phyloP scores from a whole-genome alignment of 2,888 invertebrate genomes.

The Muscina levida region DNA sequence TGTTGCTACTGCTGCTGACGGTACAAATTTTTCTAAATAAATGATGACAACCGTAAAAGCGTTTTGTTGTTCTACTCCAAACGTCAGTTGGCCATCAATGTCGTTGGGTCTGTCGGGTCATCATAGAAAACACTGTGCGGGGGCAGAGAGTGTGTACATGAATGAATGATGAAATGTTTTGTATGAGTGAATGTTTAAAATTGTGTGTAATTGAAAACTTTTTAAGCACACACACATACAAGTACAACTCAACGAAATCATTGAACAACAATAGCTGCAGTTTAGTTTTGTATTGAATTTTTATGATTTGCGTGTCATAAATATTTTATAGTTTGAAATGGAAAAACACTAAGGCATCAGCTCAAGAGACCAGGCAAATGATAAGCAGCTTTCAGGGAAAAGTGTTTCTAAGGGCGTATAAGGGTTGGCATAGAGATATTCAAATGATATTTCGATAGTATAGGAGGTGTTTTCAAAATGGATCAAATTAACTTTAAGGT shows the following conservation, averaged over 20 bases:
- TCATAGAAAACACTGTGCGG: background rate
- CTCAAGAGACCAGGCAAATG: too few species aligned
- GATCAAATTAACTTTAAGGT: too few species aligned
- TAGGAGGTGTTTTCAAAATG: too few species aligned
- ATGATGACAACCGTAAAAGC: slow-evolving; percentile 69
- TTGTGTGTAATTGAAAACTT: slow-evolving; percentile 33
- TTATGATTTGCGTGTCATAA: slow-evolving; percentile 4
- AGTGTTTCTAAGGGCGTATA: too few species aligned
- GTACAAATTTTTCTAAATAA: slow-evolving; percentile 64
- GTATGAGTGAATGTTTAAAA: slow-evolving; percentile 26
- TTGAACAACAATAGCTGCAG: slow-evolving; percentile 1
- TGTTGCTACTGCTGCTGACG: background rate
- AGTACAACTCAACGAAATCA: background rate
- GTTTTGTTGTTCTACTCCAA: slow-evolving; percentile 67
- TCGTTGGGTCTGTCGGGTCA: slow-evolving; percentile 48
- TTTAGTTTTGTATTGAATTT: slow-evolving; percentile 16
- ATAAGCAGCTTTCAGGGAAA: too few species aligned
- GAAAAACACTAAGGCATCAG: too few species aligned
- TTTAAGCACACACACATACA: too few species aligned
- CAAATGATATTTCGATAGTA: too few species aligned
- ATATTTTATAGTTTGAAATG: background rate
- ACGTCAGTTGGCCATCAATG: slow-evolving; percentile 61
- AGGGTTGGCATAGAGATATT: too few species aligned
- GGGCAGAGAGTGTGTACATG: slow-evolving; percentile 8
- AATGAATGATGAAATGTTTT: slow-evolving; percentile 38